Conservation (phyloP, 1,140 invertebrate genomes). For the Penaeus chinensis region DNA sequence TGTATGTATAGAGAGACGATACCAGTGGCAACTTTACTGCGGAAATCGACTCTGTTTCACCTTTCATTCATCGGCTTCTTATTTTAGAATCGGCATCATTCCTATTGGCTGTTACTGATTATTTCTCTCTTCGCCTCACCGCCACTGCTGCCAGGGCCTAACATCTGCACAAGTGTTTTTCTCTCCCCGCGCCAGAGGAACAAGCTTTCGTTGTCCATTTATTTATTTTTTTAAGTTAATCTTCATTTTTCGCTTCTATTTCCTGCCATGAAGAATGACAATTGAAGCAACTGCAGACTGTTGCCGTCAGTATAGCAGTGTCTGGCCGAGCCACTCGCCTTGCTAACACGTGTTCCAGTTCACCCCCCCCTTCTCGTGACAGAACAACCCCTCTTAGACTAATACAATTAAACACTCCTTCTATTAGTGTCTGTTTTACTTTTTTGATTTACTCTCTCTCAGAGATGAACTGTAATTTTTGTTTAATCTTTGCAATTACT, state of each 20-base stretch:
- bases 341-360: slow-evolving; percentile 8
- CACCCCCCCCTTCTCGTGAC: background rate
- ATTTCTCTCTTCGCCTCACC: too few relatives aligned
- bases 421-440: slow-evolving; percentile 6
- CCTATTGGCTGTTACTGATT: too few relatives aligned
- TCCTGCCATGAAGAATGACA: too few relatives aligned
- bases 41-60: too few relatives aligned
- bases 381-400: background rate
- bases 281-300: slow-evolving; percentile 26
- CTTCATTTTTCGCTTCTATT: too few relatives aligned
- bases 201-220: slow-evolving; percentile 13
- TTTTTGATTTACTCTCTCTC: slow-evolving; percentile 4
- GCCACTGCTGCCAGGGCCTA: too few relatives aligned
- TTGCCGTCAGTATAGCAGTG: slow-evolving; percentile 20
- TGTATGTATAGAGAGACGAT: too few relatives aligned
- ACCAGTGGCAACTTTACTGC: too few relatives aligned
- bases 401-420: slow-evolving; percentile 28
- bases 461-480: too few relatives aligned
- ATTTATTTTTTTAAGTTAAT: slow-evolving; percentile 2
- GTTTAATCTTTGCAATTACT: too few relatives aligned
- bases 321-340: slow-evolving; percentile 24
- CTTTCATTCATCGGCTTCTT: too few relatives aligned
- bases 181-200: background rate
- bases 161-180: slow-evolving; percentile 8
- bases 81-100: too few relatives aligned